These are phyloP conservation scores for Caenorhabditis sulstoni DNA, from an alignment of 2,888 invertebrate genomes.

Conservation along the genomic window DNA sequence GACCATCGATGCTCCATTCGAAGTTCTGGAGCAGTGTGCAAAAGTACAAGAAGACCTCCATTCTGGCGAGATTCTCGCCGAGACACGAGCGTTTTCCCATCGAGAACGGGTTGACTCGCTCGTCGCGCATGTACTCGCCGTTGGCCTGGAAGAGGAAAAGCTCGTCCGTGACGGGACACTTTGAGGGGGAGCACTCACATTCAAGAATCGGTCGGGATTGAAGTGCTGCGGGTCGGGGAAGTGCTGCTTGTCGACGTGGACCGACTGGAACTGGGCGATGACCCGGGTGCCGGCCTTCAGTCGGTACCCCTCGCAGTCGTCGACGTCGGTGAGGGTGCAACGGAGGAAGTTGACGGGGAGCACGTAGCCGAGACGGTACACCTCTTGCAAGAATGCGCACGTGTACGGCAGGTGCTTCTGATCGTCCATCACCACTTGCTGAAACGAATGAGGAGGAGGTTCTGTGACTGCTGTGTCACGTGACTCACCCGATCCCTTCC, in stretches of 20 bases:
- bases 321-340: conserved; percentile 52
- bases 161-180: no score
- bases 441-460: no score
- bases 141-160: conserved; percentile 28
- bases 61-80: conserved; percentile 63
- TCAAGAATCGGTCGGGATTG: conserved; percentile 57
- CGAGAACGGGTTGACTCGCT: conserved; percentile 64
- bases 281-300: conserved; percentile 59
- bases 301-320: conserved; percentile 55
- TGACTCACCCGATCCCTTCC: conserved; percentile 63
- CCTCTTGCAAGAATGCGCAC: conserved; percentile 65
- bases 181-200: conserved; percentile 46
- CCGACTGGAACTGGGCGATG: conserved; percentile 63
- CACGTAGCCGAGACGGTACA: conserved; percentile 65
- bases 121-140: conserved; percentile 61
- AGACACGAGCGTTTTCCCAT: conserved; percentile 63
- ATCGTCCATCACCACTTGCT: conserved; percentile 63
- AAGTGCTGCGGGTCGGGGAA: conserved; percentile 58
- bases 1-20: conserved; percentile 51
- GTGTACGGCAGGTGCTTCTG: conserved; percentile 65
- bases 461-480: no score
- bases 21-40: conserved; percentile 64
- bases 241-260: conserved; percentile 62
- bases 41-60: conserved; percentile 66
- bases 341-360: conserved; percentile 63